phyloP scores from a whole-genome alignment of 2,113 vertebrate genomes.

The Macrotus californicus region DNA sequence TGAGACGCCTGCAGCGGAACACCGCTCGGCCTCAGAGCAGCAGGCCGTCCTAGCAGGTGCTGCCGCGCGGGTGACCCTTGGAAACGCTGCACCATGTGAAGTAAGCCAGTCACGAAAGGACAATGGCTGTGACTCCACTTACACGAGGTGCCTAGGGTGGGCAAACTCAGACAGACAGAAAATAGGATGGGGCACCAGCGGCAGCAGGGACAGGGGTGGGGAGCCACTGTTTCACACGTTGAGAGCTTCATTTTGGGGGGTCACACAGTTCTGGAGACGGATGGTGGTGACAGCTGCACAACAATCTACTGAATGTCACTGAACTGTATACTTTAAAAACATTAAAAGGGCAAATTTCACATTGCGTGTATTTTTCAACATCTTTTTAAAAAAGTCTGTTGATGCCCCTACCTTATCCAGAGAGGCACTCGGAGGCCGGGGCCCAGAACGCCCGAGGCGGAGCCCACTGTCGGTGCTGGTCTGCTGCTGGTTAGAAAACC shows the following conservation, averaged over 20 bases:
- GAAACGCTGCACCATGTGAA: not conserved
- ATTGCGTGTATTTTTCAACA: not conserved
- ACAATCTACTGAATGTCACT: not conserved
- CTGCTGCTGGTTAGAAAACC: not conserved
- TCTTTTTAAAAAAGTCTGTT: not conserved
- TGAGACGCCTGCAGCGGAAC: accelerated
- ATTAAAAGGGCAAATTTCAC: not conserved
- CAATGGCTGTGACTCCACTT: not conserved
- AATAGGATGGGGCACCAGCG: not conserved
- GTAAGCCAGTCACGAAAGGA: not conserved
- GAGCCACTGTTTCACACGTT: not conserved
- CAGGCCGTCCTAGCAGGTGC: not conserved
- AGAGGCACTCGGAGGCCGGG: not conserved
- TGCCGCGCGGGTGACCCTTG: not conserved
- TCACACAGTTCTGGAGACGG: not conserved
- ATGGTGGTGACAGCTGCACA: not conserved
- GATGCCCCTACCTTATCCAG: not conserved
- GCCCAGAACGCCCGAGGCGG: not conserved
- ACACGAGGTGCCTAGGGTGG: not conserved
- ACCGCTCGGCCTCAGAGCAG: not conserved
- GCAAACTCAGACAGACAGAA: not conserved
- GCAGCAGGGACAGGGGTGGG: accelerated
- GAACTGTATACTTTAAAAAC: not conserved
- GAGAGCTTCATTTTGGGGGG: not conserved
- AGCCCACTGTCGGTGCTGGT: not conserved